phyloP scores from a whole-genome alignment of 2,113 vertebrate genomes.

The Macrotus californicus region DNA sequence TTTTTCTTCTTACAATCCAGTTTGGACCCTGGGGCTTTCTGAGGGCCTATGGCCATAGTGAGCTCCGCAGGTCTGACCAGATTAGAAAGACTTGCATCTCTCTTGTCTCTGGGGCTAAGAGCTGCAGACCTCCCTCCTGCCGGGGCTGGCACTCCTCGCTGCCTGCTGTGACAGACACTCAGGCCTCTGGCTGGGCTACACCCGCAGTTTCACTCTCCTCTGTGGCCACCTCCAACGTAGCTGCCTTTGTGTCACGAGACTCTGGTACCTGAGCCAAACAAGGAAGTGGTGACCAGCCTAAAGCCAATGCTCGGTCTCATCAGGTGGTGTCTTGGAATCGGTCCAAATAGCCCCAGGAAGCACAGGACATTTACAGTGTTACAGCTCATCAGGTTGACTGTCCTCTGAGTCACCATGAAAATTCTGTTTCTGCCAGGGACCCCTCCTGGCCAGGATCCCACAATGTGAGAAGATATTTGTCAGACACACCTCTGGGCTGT shows the following conservation, averaged over 20 bases:
- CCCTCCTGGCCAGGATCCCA: neutral
- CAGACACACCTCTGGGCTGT: neutral
- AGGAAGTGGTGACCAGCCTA: conserved; percentile 52
- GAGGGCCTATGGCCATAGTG: neutral
- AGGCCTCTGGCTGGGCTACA: neutral
- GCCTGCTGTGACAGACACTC: neutral
- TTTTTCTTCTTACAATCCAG: neutral
- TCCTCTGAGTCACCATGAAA: conserved; percentile 65
- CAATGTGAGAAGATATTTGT: neutral
- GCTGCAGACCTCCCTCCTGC: neutral
- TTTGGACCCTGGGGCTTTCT: neutral
- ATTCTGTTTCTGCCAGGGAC: conserved; percentile 44
- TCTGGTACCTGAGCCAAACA: neutral
- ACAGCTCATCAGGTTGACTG: conserved; percentile 40
- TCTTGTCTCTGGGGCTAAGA: neutral
- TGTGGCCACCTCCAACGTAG: conserved; percentile 1
- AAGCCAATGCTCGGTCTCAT: neutral
- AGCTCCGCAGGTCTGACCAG: neutral
- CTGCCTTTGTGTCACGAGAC: neutral
- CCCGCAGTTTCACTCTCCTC: neutral
- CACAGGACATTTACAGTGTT: conserved; percentile 50
- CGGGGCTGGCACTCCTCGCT: neutral
- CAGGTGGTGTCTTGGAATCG: neutral
- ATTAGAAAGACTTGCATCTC: neutral
- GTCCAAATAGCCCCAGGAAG: conserved; percentile 62